phyloP scores from a whole-genome alignment of 2,888 invertebrate species.

The Gari tellinella region DNA sequence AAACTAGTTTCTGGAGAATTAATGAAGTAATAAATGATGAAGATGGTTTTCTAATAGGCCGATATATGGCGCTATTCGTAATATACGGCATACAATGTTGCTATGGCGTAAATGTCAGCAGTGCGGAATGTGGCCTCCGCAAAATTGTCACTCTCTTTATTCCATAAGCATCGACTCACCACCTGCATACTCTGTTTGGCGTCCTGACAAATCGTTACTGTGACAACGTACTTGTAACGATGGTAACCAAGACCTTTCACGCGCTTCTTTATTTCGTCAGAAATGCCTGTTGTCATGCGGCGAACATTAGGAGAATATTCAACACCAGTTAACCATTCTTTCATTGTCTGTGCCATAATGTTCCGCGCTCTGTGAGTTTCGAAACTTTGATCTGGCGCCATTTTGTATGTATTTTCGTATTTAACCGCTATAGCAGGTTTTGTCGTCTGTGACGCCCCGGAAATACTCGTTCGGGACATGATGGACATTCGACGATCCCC shows the following conservation, averaged over 20 bases:
- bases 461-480: slow-evolving; percentile 73
- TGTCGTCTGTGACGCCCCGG: slow-evolving; percentile 72
- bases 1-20: no score
- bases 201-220: slow-evolving; percentile 78
- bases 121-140: slow-evolving; percentile 75
- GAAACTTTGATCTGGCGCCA: slow-evolving; percentile 70
- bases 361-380: slow-evolving; percentile 69
- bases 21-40: not conserved
- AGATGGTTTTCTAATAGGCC: slow-evolving; percentile 4
- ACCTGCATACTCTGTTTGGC: slow-evolving; percentile 76
- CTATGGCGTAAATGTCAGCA: slow-evolving; percentile 76
- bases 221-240: slow-evolving; percentile 80
- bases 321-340: slow-evolving; percentile 77
- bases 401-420: slow-evolving; percentile 77
- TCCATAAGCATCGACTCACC: slow-evolving; percentile 79
- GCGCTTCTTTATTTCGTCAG: slow-evolving; percentile 78
- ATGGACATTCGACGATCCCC: slow-evolving; percentile 71
- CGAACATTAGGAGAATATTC: slow-evolving; percentile 74
- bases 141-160: slow-evolving; percentile 78
- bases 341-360: slow-evolving; percentile 70
- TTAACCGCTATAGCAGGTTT: slow-evolving; percentile 64
- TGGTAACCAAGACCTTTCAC: slow-evolving; percentile 77
- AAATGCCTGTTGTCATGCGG: slow-evolving; percentile 72
- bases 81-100: slow-evolving; percentile 77
- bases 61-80: slow-evolving; percentile 71